Evolutionary conservation across 2,797 vertebrate species (phyloP), one percentile per base, ranked within the genome.

Genomic region (Labroides dimidiatus): DNA sequence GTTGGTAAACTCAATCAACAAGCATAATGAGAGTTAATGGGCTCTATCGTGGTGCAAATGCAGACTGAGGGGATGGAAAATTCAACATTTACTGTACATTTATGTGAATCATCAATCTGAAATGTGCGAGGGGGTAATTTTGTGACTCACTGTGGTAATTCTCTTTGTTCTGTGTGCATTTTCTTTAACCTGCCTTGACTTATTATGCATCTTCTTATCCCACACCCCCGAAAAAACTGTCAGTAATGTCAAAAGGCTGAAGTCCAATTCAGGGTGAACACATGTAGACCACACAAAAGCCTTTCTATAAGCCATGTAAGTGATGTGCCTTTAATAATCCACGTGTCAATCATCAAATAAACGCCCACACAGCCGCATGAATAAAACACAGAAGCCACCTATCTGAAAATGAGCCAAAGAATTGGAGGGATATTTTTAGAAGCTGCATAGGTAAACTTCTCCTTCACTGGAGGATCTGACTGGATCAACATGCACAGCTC

Each of bases 1-100:
- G 77, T 84, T 78, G 69, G 56, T 72, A 79, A 77, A 87, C 73
- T 76, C 66, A 82, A 81, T 88, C 84, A 87, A 68, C 53, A 61
- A 60, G 64, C 52, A 21, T 81, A 81, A 87, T 87, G 66, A 64
- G 71, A 80, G 68, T 66, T 84, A 87, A 89, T 84, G 75, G 66
- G 30, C 76, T 81, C 56, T 42, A 60, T 84, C 65, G 7, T 65
- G 50, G 78, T 81, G 77, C 71, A 80, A 73, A 83, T 72, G 65
- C 56, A 62, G 8, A 69, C 15, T 43, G 60, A 61, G 44, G 16
- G 20, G 11, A 53, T 44, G 58, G 44, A 57, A 74, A 75, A 65
- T 48, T 50, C 54, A 56, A 65, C 52, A 19, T 42, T 47, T 20
- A 53, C 24, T 27, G n/a, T 58, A 16, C 59, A 44, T 10, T 83